A percentile compares a stretch with the other conserved stretches of the same genome.
phyloP scores from a whole-genome alignment of 2,888 invertebrate genomes.

The Cybosia mesomella region DNA sequence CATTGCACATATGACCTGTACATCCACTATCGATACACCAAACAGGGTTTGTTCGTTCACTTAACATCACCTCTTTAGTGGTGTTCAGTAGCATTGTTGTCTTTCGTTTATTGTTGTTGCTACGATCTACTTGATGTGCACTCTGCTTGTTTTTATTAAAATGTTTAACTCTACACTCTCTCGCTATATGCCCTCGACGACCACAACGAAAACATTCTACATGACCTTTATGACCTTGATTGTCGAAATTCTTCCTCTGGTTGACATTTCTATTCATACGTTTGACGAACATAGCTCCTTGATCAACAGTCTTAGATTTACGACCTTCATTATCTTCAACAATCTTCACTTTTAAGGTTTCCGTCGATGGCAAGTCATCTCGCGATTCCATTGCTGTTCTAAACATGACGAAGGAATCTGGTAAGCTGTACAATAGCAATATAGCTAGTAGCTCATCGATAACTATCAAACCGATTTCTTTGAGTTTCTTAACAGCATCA shows the following conservation, averaged over 20 bases:
- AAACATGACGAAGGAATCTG: too few species aligned
- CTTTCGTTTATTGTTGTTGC: neutral
- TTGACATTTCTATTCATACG: constrained; percentile 7
- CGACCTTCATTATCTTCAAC: constrained; percentile 20
- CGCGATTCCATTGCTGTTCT: constrained; percentile 32
- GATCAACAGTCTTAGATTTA: neutral
- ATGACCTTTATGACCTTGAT: too few species aligned
- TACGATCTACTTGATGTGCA: neutral
- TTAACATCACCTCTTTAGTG: too few species aligned
- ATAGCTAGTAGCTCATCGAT: constrained; percentile 22
- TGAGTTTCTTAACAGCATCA: constrained; percentile 13
- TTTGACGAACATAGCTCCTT: constrained; percentile 15
- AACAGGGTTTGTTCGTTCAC: too few species aligned
- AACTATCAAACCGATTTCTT: constrained; percentile 24
- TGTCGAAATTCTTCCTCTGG: too few species aligned
- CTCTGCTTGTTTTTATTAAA: neutral
- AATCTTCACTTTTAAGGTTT: constrained; percentile 33
- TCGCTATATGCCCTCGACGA: too few species aligned
- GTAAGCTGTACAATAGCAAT: constrained; percentile 25
- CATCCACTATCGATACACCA: too few species aligned
- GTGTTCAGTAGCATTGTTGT: neutral
- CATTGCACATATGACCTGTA: too few species aligned
- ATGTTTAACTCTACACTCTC: too few species aligned
- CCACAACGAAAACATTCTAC: too few species aligned
- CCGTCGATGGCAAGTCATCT: constrained; percentile 38